These are phyloP conservation scores for Tortricodes alternella DNA, from an alignment of 2,888 invertebrate genomes.

Conservation along the genomic window DNA sequence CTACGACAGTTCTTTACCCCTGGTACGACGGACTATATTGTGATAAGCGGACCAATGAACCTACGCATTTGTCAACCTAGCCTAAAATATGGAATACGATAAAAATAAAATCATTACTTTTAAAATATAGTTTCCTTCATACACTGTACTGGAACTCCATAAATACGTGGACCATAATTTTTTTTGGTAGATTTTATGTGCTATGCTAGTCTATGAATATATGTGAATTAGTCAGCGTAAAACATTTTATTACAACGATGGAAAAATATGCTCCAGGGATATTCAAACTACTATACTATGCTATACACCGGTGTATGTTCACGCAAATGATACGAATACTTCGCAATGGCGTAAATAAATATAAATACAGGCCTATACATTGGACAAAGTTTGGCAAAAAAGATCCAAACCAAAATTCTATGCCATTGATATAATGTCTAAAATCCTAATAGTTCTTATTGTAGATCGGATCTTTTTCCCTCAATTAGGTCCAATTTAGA, in stretches of 20 bases:
- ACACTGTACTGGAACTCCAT: constrained; percentile 25
- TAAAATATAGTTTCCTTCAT: constrained; percentile 30
- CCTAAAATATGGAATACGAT: constrained; percentile 26
- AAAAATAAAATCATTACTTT: constrained; percentile 30
- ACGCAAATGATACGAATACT: constrained; percentile 72
- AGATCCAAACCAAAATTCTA: too few species aligned
- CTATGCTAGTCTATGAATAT: constrained; percentile 35
- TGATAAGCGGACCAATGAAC: constrained; percentile 28
- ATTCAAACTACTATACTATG: constrained; percentile 50
- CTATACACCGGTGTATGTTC: constrained; percentile 38
- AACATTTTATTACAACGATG: constrained; percentile 59
- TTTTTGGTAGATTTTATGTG: constrained; percentile 42
- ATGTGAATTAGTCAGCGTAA: constrained; percentile 44
- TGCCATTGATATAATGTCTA: too few species aligned
- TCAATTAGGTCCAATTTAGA: too few species aligned
- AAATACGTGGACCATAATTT: constrained; percentile 34
- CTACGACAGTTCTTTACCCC: too few species aligned
- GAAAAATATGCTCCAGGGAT: constrained; percentile 74
- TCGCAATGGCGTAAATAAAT: constrained; percentile 59
- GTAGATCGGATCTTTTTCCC: too few species aligned
- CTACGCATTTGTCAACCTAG: constrained; percentile 21
- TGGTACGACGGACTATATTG: too few species aligned
- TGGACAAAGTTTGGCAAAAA: too few species aligned
- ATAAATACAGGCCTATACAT: constrained; percentile 82
- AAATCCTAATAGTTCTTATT: too few species aligned